Base-by-base conservation (phyloP, 2,797 vertebrate genomes). In the Stomatorhinus walkeri region DNA sequence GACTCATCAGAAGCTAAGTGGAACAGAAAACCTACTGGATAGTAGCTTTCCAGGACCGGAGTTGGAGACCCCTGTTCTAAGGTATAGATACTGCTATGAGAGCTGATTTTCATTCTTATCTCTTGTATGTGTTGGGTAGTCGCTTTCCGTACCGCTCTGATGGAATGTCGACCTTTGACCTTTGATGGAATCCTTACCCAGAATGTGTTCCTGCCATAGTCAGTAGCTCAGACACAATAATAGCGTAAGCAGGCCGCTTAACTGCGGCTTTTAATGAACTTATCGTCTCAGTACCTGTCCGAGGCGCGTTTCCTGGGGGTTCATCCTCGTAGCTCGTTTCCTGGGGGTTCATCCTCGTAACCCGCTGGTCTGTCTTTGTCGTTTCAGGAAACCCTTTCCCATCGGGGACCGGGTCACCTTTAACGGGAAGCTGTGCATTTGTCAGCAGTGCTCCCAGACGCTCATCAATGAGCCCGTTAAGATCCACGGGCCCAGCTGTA, bases 361-460 rank as follows among this genome's bases (percentile, higher is more conserved):
- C 19, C 14, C 14, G 12, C 12, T 16, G 3, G 16, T 64, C 24
- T 49, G 64, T 52, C n/a, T n/a, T 22, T 84, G 6, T 24, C 90
- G 85, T 92, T 84, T 2, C 94, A 99, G 98, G 95, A 98, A 97
- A 90, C 97, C 97, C 0, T 99, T 99, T 92, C 98, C 98, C 51
- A 98, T 99, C 0, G 98, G 98, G 93, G 97, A 99, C 95, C 97
- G 97, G 94, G 98, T 99, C 90, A 99, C 98, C 1, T 99, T 99
- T 96, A 98, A 97, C 1, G 98, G 98, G 88, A 99, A 99, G 95
- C 98, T 98, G 92, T 98, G 98, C 10, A 97, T 99, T 88, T 99
- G 98, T 95, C 98, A 99, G 93, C 97, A 97, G 72, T 99, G 98
- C 92, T 98, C 98, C 89, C 96, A 96, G 89, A 93, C 96, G 81